Evolutionary conservation across 1,140 invertebrate species (phyloP).

Genomic region (Cepaea nemoralis): DNA sequence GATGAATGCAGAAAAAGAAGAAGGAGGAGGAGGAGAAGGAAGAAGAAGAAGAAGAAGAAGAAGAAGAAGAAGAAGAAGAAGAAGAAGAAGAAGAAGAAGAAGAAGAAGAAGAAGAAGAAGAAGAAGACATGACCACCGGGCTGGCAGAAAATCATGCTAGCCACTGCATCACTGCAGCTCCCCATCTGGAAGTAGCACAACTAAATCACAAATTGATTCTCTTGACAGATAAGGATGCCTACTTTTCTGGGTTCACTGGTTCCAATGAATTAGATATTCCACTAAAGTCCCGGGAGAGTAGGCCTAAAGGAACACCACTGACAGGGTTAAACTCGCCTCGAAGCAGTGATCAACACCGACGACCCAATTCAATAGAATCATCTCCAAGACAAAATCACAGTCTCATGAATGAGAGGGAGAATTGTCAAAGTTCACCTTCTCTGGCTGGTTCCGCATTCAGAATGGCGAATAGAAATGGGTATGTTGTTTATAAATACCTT

Average conservation of each 20-base stretch:
- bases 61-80: no score
- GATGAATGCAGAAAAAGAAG: no score
- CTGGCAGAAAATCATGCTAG: no score
- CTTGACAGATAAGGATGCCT: slow-evolving; percentile 63
- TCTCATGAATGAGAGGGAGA: background rate
- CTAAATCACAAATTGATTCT: background rate
- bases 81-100: no score
- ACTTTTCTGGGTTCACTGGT: slow-evolving; percentile 59
- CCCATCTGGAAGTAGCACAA: no score
- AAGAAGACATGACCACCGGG: no score
- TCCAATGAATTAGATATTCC: slow-evolving; percentile 67
- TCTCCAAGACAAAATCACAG: background rate
- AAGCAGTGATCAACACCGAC: slow-evolving; percentile 5
- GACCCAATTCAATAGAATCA: slow-evolving; percentile 30
- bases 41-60: no score
- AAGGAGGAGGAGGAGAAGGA: no score
- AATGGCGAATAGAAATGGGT: slow-evolving; percentile 33
- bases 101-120: no score
- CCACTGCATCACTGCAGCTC: no score
- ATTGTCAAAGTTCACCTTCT: background rate
- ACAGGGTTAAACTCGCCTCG: slow-evolving; percentile 18
- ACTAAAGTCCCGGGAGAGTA: slow-evolving; percentile 50
- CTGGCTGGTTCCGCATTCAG: slow-evolving; percentile 3
- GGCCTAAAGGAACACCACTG: slow-evolving; percentile 5
- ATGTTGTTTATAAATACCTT: background rate